Conservation (phyloP, 2,113 vertebrate species). For the Hassar affinis region DNA sequence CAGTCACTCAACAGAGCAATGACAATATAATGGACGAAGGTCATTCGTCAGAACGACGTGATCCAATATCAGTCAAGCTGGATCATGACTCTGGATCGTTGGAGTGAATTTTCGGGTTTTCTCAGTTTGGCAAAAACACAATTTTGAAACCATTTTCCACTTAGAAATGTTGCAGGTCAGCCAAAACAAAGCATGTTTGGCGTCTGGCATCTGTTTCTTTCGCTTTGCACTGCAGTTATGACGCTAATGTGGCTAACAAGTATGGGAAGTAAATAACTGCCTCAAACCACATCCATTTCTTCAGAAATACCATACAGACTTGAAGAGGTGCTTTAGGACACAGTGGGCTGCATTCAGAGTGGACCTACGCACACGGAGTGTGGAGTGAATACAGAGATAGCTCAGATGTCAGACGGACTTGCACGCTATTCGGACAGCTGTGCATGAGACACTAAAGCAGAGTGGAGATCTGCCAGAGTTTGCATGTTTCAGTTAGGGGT, state of each 20-base stretch:
- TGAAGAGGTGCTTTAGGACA: neutral
- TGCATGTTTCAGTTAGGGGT: neutral
- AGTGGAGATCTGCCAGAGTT: neutral
- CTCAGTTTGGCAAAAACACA: neutral
- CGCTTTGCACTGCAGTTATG: neutral
- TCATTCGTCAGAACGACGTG: neutral
- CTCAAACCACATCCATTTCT: slow-evolving; percentile 26
- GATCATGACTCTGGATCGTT: neutral
- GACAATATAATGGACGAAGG: neutral
- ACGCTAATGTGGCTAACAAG: slow-evolving; percentile 23
- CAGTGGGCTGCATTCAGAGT: neutral
- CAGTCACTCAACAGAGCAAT: neutral
- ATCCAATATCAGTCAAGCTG: neutral
- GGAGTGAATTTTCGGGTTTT: neutral
- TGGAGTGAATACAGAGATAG: neutral
- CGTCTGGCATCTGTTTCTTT: slow-evolving; percentile 13
- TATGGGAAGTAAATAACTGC: slow-evolving; percentile 16
- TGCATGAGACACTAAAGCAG: neutral
- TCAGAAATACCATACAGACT: slow-evolving; percentile 4
- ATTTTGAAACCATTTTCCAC: slow-evolving; percentile 4
- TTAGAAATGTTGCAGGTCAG: slow-evolving; percentile 2
- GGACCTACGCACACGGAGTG: neutral
- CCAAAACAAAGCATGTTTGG: slow-evolving; percentile 13
- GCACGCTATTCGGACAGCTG: neutral
- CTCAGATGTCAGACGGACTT: neutral